Evolutionary conservation across 2,888 invertebrate species (phyloP), one percentile per base, ranked within the genome.

Genomic region (Gandaritis pyraliata): DNA sequence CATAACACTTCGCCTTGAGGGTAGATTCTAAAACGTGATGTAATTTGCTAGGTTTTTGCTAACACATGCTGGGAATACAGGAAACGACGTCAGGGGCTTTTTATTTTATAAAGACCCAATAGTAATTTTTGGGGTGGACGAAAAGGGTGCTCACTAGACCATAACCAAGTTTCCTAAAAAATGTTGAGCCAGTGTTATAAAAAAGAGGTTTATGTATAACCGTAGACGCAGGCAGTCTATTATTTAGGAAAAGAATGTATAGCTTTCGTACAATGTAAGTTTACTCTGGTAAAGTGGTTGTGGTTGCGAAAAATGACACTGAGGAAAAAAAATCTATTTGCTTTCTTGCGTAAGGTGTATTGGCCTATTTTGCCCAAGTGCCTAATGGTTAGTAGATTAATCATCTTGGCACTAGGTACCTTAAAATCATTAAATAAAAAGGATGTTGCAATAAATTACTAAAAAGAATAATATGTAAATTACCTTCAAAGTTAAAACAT

Each of bases 1-100:
- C 80, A 77, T 71, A 77, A 81, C 79, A 81, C 82, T 86, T 81
- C 65, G 69, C 82, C 86, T 81, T 65, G 69, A 66, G 84, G 85
- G 81, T 75, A 80, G 39, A 69, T 66, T 55, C 74, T 73, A 73
- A 77, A 83, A 76, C 73, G 72, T 76, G 72, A 72, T 76, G 76
- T 77, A 79, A 81, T 79, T 75, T 76, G 66, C 66, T 63, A 69
- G 64, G 64, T 62, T n/a, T 70, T 63, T 72, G 58, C 74, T 76
- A 81, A 64, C 64, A 78, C 67, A 39, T 16, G 49, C 36, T 49
- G 30, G 18, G 7, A 23, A 23, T n/a, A 12, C 0, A 46, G n/a
- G 43, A 43, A 43, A 43, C 16, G 8, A 16, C 0, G 16, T 16
- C 16, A 43, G 13, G 38, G n/a, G 38, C 38, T 41, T 41, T 7